A percentile compares a stretch with the other conserved stretches of the same genome.
Evolutionary conservation across 2,888 invertebrate genomes (phyloP).

Genomic region (Acanthosoma haemorrhoidale): DNA sequence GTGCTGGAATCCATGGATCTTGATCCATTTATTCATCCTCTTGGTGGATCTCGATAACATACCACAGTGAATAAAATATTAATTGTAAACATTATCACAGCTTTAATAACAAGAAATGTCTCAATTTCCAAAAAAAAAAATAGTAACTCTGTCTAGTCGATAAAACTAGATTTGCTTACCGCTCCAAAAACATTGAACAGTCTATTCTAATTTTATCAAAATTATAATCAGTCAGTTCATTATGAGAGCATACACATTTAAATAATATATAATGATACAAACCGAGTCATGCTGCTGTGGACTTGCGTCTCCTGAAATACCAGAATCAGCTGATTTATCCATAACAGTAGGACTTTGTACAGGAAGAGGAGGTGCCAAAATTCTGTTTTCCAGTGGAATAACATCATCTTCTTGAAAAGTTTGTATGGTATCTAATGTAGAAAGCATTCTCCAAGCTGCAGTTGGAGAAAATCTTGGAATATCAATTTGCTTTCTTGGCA

Average conservation of each 20-base stretch:
- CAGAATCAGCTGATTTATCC: constrained; percentile 78
- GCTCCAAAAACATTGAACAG: too few species aligned
- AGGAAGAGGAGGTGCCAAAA: constrained; percentile 43
- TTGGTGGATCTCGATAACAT: too few species aligned
- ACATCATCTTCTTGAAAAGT: constrained; percentile 43
- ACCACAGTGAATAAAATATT: too few species aligned
- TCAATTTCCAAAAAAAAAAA: too few species aligned
- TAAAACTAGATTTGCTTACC: not conserved
- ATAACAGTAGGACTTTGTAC: constrained; percentile 45
- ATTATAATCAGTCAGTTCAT: too few species aligned
- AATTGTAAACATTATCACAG: too few species aligned
- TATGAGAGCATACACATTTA: too few species aligned
- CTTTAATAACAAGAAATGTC: too few species aligned
- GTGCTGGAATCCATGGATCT: too few species aligned
- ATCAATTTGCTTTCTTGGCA: constrained; percentile 71
- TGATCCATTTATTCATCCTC: too few species aligned
- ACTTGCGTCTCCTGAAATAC: constrained; percentile 74
- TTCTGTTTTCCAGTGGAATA: constrained; percentile 52
- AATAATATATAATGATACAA: constrained; percentile 37
- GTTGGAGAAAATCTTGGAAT: constrained; percentile 77
- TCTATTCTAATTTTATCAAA: too few species aligned
- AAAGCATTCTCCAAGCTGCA: constrained; percentile 73
- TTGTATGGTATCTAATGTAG: constrained; percentile 52
- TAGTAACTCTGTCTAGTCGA: constrained; percentile 26
- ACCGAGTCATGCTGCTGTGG: constrained; percentile 46